Conservation (phyloP, 2,888 invertebrate species). For the Gonocerus acuteangulatus region DNA sequence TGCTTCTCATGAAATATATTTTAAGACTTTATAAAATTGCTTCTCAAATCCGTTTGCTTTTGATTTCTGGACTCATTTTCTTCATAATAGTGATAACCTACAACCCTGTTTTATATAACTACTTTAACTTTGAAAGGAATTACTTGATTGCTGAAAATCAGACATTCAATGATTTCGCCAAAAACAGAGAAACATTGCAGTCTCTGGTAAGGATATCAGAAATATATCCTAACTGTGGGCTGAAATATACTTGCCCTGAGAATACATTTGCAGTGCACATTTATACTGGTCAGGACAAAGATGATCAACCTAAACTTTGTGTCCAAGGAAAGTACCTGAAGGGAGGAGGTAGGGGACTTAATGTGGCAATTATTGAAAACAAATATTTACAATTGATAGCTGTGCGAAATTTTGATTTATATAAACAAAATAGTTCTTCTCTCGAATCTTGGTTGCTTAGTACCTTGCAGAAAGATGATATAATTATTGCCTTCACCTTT, state of each 20-base stretch:
- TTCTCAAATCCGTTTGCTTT: constrained; percentile 27
- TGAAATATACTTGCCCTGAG: constrained; percentile 42
- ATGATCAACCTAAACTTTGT: constrained; percentile 48
- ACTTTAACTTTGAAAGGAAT: neutral
- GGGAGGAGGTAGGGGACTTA: constrained; percentile 50
- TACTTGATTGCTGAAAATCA: constrained; percentile 13
- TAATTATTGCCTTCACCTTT: constrained; percentile 48
- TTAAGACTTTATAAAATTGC: constrained; percentile 9
- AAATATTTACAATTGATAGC: constrained; percentile 44
- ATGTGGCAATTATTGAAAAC: constrained; percentile 47
- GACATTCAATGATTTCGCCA: constrained; percentile 6
- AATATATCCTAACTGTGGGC: constrained; percentile 45
- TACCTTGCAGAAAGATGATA: constrained; percentile 43
- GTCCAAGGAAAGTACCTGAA: constrained; percentile 48
- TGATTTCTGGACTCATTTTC: constrained; percentile 25
- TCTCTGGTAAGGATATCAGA: constrained; percentile 36
- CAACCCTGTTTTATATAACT: constrained; percentile 26
- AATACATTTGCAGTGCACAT: constrained; percentile 45
- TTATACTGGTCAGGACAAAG: constrained; percentile 47
- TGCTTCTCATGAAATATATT: constrained; percentile 16
- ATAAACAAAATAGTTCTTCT: constrained; percentile 42
- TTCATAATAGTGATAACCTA: constrained; percentile 24
- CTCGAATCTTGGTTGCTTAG: constrained; percentile 41
- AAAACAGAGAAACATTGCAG: constrained; percentile 4
- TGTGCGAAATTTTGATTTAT: constrained; percentile 50